Evolutionary conservation across 2,888 invertebrate genomes (phyloP), one percentile per base, ranked within the genome.

Genomic region (Drosophila subquinaria): DNA sequence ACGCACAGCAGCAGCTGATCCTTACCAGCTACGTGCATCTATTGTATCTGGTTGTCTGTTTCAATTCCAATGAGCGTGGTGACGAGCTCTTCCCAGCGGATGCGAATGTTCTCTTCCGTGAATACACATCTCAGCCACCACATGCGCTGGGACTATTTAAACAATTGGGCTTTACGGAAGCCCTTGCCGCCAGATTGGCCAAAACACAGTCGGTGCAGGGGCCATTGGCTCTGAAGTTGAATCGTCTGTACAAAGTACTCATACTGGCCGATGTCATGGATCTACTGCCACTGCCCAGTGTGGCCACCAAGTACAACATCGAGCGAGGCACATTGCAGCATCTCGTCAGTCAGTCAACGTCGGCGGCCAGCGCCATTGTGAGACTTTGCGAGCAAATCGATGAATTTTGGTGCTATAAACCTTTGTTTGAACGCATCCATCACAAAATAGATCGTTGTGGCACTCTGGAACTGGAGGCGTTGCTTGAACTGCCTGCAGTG

Each of bases 401-500:
- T 27, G 95, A 95, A 79, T 95, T 97, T 92, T 98, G 98, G 97
- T 94, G 96, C 43, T 97, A 96, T 91, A 94, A 95, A 33, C 95
- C 96, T 76, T 93, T 99, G 72, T 93, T 99, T 64, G 94, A 93
- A 23, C 95, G 95, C 72, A 95, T 99, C 90, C 95, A 96, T 35
- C 94, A 95, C 79, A 94, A 96, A 68, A 94, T 99, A 82, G 95
- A 96, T 72, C 95, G 96, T 91, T 98, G 98, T 92, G 97, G 97
- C 66, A 95, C 96, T 10, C 93, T 94, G 0, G 98, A 98, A 81
- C 93, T 99, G 61, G 93, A 95, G 36, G 95, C 96, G 11, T 94
- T 99, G 20, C 95, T 99, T 95, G 97, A 97, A 77, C 94, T 99
- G 79, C 98, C 98, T 1, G 95, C 95, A 20, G 97, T 99, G 3